phyloP scores from a whole-genome alignment of 2,797 vertebrate species.

The Phataginus tricuspis region DNA sequence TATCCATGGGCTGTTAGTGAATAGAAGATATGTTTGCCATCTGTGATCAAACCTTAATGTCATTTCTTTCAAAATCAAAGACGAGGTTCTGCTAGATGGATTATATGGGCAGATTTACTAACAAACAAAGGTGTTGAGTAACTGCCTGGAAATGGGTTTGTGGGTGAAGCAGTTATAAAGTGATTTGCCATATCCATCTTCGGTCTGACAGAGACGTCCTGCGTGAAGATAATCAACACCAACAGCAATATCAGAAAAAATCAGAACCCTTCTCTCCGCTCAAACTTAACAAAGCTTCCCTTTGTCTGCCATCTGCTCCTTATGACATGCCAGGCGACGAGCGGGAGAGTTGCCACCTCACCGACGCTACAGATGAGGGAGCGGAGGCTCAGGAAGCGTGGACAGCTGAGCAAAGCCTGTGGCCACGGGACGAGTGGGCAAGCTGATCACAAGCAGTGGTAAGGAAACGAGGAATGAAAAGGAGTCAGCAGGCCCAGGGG shows the following conservation, averaged over 20 bases:
- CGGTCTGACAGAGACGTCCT: neutral
- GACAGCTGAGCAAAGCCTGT: neutral
- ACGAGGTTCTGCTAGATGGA: neutral
- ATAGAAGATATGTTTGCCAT: fast-evolving
- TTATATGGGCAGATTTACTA: fast-evolving
- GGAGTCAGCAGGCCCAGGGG: fast-evolving
- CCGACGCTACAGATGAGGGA: fast-evolving
- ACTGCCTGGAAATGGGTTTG: neutral
- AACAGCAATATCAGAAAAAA: neutral
- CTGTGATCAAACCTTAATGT: neutral
- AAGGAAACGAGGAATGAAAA: too few species aligned
- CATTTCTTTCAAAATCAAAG: neutral
- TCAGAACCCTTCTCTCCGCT: neutral
- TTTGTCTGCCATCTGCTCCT: neutral
- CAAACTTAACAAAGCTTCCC: fast-evolving
- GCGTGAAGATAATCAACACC: neutral
- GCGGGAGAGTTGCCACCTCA: neutral
- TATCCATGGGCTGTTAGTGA: neutral
- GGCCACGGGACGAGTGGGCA: fast-evolving
- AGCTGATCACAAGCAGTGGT: fast-evolving
- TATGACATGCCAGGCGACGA: fast-evolving
- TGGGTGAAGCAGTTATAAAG: neutral
- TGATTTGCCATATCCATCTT: neutral
- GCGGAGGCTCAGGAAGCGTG: fast-evolving
- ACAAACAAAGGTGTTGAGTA: neutral